These are phyloP conservation scores for Lophotis ruficrista DNA, from an alignment of 2,113 vertebrate genomes.

Conservation along the genomic window DNA sequence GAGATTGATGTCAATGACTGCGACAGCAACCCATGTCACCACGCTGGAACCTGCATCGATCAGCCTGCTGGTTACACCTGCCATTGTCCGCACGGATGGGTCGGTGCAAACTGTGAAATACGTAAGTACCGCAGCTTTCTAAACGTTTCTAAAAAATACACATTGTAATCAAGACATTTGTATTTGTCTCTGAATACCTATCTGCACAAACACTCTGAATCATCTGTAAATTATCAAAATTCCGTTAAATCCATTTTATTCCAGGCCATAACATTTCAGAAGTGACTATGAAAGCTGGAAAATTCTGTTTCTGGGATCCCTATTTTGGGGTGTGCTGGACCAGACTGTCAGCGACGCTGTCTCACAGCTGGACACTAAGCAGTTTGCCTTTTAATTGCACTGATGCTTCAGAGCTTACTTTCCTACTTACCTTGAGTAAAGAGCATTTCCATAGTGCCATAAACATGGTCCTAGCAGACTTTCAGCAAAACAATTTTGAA, in stretches of 20 bases:
- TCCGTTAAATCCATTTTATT: background rate
- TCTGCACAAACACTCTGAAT: background rate
- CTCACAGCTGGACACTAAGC: background rate
- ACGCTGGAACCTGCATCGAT: conserved; percentile 91
- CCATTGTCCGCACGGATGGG: conserved; percentile 94
- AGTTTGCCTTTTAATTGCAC: background rate
- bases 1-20: conserved; percentile 92
- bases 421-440: background rate
- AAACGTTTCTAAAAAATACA: background rate
- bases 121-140: conserved; percentile 81
- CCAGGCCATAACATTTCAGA: background rate
- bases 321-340: background rate
- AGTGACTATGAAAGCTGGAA: background rate
- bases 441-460: background rate
- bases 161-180: background rate
- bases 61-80: conserved; percentile 92
- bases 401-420: background rate
- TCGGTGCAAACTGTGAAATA: conserved; percentile 96
- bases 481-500: background rate
- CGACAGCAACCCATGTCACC: conserved; percentile 93
- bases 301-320: background rate
- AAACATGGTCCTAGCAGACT: background rate
- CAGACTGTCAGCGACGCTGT: background rate
- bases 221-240: background rate
- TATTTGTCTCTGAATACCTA: background rate